phyloP scores from a whole-genome alignment of 2,797 vertebrate species.

The Dipus sagitta region DNA sequence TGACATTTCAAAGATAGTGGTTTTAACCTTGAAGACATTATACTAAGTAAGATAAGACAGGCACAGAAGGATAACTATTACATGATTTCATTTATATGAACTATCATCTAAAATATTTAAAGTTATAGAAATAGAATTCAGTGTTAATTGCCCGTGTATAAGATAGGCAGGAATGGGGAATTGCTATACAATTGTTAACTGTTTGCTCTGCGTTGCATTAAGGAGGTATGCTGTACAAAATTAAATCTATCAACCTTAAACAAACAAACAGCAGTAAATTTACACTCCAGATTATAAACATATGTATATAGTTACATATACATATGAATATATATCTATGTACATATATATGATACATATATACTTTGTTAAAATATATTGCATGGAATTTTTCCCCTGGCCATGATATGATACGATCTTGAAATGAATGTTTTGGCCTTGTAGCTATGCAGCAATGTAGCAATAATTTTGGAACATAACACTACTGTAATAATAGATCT shows the following conservation, averaged over 20 bases:
- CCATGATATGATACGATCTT: too few relatives aligned
- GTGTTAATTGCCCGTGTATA: accelerated
- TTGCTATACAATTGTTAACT: not conserved
- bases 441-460: too few relatives aligned
- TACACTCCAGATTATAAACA: too few relatives aligned
- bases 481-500: too few relatives aligned
- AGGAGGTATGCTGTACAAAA: not conserved
- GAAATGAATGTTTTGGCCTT: too few relatives aligned
- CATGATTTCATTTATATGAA: not conserved
- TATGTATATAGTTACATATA: too few relatives aligned
- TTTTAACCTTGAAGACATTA: not conserved
- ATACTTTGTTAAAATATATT: too few relatives aligned
- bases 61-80: not conserved
- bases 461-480: too few relatives aligned
- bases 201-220: not conserved
- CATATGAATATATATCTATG: too few relatives aligned
- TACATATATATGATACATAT: too few relatives aligned
- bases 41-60: not conserved
- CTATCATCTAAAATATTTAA: not conserved
- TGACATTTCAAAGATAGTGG: conserved; percentile 3
- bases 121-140: not conserved
- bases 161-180: not conserved
- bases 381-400: too few relatives aligned
- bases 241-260: not conserved
- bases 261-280: not conserved